Conservation (phyloP, 2,888 invertebrate species). For the Nephrotoma flavescens region DNA sequence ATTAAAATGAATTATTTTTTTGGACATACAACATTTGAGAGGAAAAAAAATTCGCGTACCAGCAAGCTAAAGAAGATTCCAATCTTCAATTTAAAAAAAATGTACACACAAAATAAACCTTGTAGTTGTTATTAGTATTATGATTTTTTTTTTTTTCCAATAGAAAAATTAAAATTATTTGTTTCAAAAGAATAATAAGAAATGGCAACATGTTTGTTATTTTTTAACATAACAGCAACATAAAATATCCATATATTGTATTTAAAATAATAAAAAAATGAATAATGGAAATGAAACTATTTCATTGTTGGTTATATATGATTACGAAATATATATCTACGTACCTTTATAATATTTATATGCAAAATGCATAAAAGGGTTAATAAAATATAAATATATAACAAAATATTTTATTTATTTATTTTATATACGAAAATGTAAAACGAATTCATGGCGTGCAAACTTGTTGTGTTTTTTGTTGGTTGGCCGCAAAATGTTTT, state of each 20-base stretch:
- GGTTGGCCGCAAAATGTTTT: background rate
- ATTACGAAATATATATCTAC: background rate
- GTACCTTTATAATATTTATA: background rate
- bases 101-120: background rate
- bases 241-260: background rate
- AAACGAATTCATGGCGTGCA: slow-evolving; percentile 12
- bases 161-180: background rate
- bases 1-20: background rate
- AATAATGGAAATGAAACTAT: background rate
- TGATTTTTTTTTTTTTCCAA: background rate
- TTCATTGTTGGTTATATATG: background rate
- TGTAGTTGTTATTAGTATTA: background rate
- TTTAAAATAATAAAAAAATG: background rate
- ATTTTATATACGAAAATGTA: slow-evolving; percentile 7
- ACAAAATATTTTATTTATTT: background rate
- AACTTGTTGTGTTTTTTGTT: background rate
- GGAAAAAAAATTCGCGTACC: background rate
- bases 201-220: background rate
- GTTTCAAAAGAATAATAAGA: background rate
- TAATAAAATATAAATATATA: background rate
- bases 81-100: background rate
- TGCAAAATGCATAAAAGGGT: background rate
- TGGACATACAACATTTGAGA: background rate
- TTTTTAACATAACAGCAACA: background rate
- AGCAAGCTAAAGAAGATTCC: background rate